Conservation (phyloP, 2,113 vertebrate species). For the Choloepus hoffmanni region DNA sequence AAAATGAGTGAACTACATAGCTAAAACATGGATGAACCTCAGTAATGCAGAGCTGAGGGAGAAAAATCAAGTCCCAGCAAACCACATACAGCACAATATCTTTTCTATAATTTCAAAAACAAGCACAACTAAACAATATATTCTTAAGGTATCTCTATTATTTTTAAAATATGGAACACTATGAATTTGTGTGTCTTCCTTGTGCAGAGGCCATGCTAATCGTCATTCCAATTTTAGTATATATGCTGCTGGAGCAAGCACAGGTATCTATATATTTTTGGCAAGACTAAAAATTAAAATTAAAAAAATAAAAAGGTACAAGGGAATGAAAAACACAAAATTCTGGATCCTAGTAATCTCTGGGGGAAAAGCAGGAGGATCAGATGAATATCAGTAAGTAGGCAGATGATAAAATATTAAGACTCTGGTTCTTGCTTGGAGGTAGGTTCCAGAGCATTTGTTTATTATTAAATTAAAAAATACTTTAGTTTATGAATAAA, state of each 20-base stretch:
- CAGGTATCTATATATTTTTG: neutral
- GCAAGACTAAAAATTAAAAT: neutral
- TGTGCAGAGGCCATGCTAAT: too few relatives aligned
- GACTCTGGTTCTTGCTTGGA: conserved; percentile 14
- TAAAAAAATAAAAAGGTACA: neutral
- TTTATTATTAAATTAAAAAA: neutral
- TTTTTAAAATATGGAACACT: neutral
- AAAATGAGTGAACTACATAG: neutral
- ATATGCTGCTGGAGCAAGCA: too few relatives aligned
- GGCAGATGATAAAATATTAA: neutral
- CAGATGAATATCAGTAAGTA: neutral
- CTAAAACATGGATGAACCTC: neutral
- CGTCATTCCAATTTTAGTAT: too few relatives aligned
- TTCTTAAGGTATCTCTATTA: neutral
- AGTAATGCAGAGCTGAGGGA: neutral
- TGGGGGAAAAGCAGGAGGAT: neutral
- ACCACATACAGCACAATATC: neutral
- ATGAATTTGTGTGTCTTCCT: too few relatives aligned
- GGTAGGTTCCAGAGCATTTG: neutral
- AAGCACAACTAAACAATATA: conserved; percentile 25
- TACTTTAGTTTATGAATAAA: neutral
- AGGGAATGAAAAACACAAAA: neutral
- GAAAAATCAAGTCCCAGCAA: neutral
- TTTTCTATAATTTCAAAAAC: conserved; percentile 1
- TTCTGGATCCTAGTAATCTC: neutral